Evolutionary conservation across 92 coral and sea anemone genomes (phyloP), one percentile per base, ranked within the genome.

Genomic region (Epizoanthus scotinus): DNA sequence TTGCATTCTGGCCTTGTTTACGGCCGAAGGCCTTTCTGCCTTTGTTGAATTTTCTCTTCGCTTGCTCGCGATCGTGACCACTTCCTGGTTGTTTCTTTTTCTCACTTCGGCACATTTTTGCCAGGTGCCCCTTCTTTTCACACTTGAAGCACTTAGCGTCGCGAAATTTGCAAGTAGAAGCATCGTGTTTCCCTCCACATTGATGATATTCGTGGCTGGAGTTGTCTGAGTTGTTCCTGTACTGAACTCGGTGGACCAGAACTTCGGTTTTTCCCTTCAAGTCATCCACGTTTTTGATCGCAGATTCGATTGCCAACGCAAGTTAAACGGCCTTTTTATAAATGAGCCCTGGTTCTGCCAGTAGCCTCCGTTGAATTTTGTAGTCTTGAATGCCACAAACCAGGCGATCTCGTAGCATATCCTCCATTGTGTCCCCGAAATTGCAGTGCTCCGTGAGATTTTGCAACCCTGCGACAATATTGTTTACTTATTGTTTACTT

Each of bases 381-480:
- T 62, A 7, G 83, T 84, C 87, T 44, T 36, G 38, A 62, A 36
- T 72, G 5, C 83, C 83, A 31, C 83, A 84, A 63, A 74, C 83
- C 42, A 74, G 18, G 38, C 78, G 57, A 67, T 75, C 82, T 7
- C 77, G 69, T 40, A 55, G 81, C 70, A 47, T 70, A 44, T 29
- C 77, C 26, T 47, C 77, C 77, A 70, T 44, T 6, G 77, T 49
- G 0, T 68, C 73, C 2, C 56, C 57, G 56, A 68, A 68, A 38
- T 36, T 68, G 42, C 73, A 68, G 47, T 68, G 56, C 22, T 68
- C 56, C 57, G 57, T 36, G 17, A 89, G 59, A 28, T 87, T 77
- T 24, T 77, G 44, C 57, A 78, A 62, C 25, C 86, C 93, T 6
- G 86, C 86, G 5, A 89, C 90, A n/a, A n/a, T n/a, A n/a, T n/a